These are phyloP conservation scores for Pissodes strobi DNA, from an alignment of 1,140 invertebrate species.

Conservation along the genomic window DNA sequence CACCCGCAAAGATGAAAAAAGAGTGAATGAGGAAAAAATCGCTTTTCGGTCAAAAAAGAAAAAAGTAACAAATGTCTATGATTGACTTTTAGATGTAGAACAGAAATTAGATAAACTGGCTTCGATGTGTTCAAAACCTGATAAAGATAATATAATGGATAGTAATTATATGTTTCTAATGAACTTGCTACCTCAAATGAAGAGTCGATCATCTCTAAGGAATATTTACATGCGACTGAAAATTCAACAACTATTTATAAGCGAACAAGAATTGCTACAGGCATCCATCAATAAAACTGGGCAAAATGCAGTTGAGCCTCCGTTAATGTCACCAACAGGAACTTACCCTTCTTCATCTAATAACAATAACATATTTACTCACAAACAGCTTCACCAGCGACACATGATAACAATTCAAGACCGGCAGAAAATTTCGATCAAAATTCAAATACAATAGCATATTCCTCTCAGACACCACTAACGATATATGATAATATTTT, in stretches of 20 bases:
- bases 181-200: conserved; percentile 4
- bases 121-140: too few relatives aligned
- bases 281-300: too few relatives aligned
- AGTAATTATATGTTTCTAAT: conserved; percentile 1
- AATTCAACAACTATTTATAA: not conserved
- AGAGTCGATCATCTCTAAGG: not conserved
- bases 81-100: conserved; percentile 6
- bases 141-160: too few relatives aligned
- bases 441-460: too few relatives aligned
- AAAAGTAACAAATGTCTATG: not conserved
- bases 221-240: too few relatives aligned
- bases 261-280: not conserved
- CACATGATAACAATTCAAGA: too few relatives aligned
- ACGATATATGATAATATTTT: too few relatives aligned
- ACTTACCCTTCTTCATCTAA: too few relatives aligned
- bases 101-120: conserved; percentile 4
- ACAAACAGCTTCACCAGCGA: too few relatives aligned
- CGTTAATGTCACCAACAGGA: not conserved
- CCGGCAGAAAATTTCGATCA: too few relatives aligned
- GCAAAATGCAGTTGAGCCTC: not conserved
- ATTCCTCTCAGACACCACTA: too few relatives aligned
- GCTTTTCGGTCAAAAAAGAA: conserved; percentile 1
- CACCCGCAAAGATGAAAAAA: not conserved
- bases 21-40: conserved; percentile 1
- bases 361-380: too few relatives aligned